Evolutionary conservation across 1,140 invertebrate genomes (phyloP).

Genomic region (Contarinia nasturtii): DNA sequence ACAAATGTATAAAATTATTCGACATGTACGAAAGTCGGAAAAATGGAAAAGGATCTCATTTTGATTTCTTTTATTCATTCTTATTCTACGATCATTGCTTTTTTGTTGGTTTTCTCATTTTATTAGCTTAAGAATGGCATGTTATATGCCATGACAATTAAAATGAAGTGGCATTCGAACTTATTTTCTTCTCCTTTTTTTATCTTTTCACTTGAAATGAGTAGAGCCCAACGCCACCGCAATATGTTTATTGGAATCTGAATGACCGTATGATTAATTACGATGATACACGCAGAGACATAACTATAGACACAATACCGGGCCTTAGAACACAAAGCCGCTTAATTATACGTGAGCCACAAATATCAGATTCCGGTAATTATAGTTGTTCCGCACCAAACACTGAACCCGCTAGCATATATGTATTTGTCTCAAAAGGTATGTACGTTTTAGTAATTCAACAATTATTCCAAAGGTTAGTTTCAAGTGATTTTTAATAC

Average conservation of each 20-base stretch:
- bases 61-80: too few species aligned
- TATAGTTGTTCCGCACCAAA: slow-evolving; percentile 80
- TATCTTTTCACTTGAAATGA: slow-evolving; percentile 17
- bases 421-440: slow-evolving; percentile 81
- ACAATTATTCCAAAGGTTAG: not conserved
- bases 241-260: slow-evolving; percentile 83
- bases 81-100: too few species aligned
- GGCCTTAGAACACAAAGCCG: slow-evolving; percentile 63
- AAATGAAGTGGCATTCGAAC: not conserved
- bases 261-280: slow-evolving; percentile 87
- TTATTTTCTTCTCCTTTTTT: not conserved
- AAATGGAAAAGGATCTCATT: too few species aligned
- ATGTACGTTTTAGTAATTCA: slow-evolving; percentile 2
- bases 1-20: too few species aligned
- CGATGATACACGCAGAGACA: slow-evolving; percentile 63
- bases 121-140: too few species aligned
- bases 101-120: too few species aligned
- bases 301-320: slow-evolving; percentile 68
- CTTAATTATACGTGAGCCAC: slow-evolving; percentile 62
- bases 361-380: slow-evolving; percentile 72
- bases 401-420: slow-evolving; percentile 71
- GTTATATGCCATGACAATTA: not conserved
- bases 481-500: not conserved
- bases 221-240: slow-evolving; percentile 69
- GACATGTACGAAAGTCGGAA: too few species aligned